Evolutionary conservation across 2,888 invertebrate genomes (phyloP), one percentile per base, ranked within the genome.

Genomic region (Andricus quercusramuli): DNA sequence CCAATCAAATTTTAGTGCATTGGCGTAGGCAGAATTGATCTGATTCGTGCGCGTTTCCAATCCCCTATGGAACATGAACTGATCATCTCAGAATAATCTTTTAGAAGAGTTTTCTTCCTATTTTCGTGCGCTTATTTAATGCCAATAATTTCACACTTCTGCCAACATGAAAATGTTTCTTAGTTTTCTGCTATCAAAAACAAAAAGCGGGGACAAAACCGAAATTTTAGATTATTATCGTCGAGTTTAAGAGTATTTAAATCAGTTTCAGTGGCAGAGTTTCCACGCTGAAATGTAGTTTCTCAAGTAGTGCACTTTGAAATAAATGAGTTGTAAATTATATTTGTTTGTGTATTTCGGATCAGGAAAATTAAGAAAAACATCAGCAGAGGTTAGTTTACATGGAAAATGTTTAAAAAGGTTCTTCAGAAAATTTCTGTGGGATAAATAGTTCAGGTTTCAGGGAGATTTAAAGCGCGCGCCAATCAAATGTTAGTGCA

Each of bases 211-310:
- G 37, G 37, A 51, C 51, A 74, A 44, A 56, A 56, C 37, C 13
- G 74, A 74, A 56, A 32, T 74, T 32, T 51, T 74, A 32, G 56
- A 56, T 56, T 74, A 56, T 56, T 70, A 70, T 15, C 20, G 44
- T 47, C 6, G 47, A 44, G 68, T 41, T 68, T 17, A 68, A 13
- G 68, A 68, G 44, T 47, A 51, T 78, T 66, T 67, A 66, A 78
- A 66, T 78, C 29, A 44, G 41, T 62, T 77, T 41, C 77, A 77
- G 37, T 22, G 22, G 22, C 65, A 44, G 25, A 56, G 65, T 78
- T 32, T 47, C 47, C 47, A 17, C n/a, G 62, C 15, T 47, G 66
- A 65, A 78, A 78, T 66, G 67, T 29, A 51, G 32, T 70, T 51
- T 9, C 37, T 37, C 8, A 41, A 41, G 41, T 41, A 41, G 13